These are phyloP conservation scores for Corydoras maculifer DNA, from an alignment of 2,113 vertebrate genomes.

Conservation along the genomic window DNA sequence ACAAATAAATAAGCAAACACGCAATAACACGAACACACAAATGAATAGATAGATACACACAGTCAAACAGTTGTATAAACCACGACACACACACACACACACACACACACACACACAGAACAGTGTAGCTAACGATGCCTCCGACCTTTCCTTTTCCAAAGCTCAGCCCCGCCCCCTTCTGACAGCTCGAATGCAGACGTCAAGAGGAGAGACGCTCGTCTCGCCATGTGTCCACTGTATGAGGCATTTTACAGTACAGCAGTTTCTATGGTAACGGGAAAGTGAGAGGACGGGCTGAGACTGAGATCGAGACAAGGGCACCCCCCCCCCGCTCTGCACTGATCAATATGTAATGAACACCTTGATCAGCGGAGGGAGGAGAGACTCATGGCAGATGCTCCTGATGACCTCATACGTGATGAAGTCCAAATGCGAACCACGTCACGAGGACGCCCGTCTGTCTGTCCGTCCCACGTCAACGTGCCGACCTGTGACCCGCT, in stretches of 20 bases:
- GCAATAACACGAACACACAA: no score
- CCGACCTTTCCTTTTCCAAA: not conserved
- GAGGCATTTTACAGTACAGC: slow-evolving; percentile 42
- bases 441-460: not conserved
- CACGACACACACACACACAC: not conserved
- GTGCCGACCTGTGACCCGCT: not conserved
- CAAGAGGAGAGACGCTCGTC: slow-evolving; percentile 34
- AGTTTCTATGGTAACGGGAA: slow-evolving; percentile 45
- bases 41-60: no score
- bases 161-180: not conserved
- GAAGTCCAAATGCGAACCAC: slow-evolving; percentile 1
- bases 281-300: slow-evolving; percentile 24
- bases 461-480: not conserved
- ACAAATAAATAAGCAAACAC: no score
- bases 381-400: slow-evolving; percentile 4
- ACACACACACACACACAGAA: not conserved
- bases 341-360: slow-evolving; percentile 3
- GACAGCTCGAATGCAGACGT: slow-evolving; percentile 30
- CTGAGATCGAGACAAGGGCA: not conserved
- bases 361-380: not conserved
- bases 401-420: slow-evolving; percentile 8
- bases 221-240: slow-evolving; percentile 36
- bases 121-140: not conserved
- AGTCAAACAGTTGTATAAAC: no score
- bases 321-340: slow-evolving; percentile 2